Percentiles rank a stretch among this genome's conserved stretches.
phyloP scores from a whole-genome alignment of 2,797 vertebrate genomes.

The Spea hammondii region DNA sequence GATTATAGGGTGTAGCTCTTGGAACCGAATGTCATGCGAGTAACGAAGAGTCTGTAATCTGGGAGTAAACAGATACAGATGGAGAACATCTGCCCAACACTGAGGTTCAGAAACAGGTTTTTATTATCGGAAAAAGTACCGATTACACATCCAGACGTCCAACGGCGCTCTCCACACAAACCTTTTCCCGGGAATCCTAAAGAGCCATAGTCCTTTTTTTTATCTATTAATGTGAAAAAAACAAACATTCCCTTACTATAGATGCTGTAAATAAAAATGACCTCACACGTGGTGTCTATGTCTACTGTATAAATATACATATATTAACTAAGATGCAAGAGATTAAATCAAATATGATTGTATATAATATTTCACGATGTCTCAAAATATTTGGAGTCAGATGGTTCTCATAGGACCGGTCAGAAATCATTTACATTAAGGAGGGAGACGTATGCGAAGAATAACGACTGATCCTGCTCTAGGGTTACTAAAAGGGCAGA shows the following conservation, averaged over 20 bases:
- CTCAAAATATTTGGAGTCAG: too few relatives aligned
- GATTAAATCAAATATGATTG: too few relatives aligned
- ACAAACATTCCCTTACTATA: too few relatives aligned
- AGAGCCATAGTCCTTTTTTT: neutral
- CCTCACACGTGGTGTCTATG: too few relatives aligned
- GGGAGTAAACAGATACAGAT: constrained; percentile 7
- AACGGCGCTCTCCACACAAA: neutral
- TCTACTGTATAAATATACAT: too few relatives aligned
- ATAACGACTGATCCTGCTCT: neutral
- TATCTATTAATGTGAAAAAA: too few relatives aligned
- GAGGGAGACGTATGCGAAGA: neutral
- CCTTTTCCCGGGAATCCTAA: neutral
- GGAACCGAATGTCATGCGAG: neutral
- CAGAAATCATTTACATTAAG: neutral
- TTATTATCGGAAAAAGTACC: neutral
- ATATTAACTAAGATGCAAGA: too few relatives aligned
- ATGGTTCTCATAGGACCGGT: neutral
- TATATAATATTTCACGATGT: too few relatives aligned
- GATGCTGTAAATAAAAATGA: too few relatives aligned
- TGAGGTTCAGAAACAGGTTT: neutral
- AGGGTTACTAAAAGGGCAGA: neutral
- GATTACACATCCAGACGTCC: neutral
- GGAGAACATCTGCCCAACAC: neutral
- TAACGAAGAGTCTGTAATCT: neutral
- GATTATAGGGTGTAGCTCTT: neutral